Conservation (phyloP, 1,140 invertebrate genomes). For the Solen grandis region DNA sequence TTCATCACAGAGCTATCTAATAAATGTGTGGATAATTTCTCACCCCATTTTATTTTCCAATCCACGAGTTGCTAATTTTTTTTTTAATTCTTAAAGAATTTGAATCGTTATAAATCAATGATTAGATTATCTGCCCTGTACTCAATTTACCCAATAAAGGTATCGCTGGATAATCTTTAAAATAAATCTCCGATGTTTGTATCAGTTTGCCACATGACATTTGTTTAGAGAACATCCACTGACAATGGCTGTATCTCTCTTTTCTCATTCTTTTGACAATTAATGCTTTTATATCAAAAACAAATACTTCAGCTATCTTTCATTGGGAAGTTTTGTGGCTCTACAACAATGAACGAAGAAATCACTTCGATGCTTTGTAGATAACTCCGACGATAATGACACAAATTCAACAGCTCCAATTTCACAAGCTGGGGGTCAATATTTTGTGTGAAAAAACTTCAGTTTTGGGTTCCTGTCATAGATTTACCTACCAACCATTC, state of each 20-base stretch:
- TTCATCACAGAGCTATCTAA: too few relatives aligned
- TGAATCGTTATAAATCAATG: too few relatives aligned
- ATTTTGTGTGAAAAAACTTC: background rate
- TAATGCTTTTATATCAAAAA: too few relatives aligned
- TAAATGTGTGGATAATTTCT: too few relatives aligned
- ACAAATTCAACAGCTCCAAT: constrained; percentile 28
- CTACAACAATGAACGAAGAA: constrained; percentile 8
- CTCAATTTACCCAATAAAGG: too few relatives aligned
- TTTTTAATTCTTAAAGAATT: too few relatives aligned
- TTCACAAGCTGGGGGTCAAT: constrained; percentile 35
- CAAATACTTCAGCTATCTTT: background rate
- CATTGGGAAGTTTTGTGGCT: background rate
- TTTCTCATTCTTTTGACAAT: background rate
- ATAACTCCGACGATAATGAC: background rate
- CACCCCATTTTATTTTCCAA: too few relatives aligned
- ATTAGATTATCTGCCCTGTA: too few relatives aligned
- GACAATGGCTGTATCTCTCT: background rate
- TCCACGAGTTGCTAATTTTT: too few relatives aligned
- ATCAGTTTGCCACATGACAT: too few relatives aligned
- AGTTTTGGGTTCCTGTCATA: constrained; percentile 11
- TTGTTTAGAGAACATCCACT: background rate
- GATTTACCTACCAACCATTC: constrained; percentile 29
- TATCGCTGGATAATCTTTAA: too few relatives aligned
- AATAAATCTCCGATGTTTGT: too few relatives aligned
- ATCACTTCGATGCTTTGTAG: background rate